Base-by-base conservation (phyloP, 2,113 vertebrate genomes). In the Antechinus flavipes region DNA sequence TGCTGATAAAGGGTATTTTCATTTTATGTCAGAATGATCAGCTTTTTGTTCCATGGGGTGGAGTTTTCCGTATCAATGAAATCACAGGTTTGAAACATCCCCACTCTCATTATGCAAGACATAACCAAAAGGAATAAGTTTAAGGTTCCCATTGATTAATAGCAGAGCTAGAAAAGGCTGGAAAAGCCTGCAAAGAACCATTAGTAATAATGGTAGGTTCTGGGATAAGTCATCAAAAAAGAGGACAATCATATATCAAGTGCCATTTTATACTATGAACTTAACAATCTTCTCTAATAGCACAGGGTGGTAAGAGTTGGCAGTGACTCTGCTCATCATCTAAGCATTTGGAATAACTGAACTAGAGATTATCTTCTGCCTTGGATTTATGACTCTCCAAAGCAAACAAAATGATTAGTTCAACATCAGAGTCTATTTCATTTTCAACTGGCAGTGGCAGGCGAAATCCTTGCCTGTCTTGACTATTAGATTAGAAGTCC, bases 401-500 rank as follows among this genome's bases (percentile, higher is more conserved):
- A 84, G 68, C 68, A 84, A 84, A 84, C 68, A 84, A 84, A 84
- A 84, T 84, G 68, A 84, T 84, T 19, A 11, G 68, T 84, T 84
- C 68, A 84, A 42, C n/a, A 84, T 84, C 68, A 84, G 68, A 84
- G n/a, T 84, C 68, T 84, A 84, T 84, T 84, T 84, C n/a, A 42
- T 84, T 84, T 84, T 84, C 35, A 84, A 84, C n/a, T 84, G 68
- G n/a, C 35, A 84, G n/a, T 84, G 68, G 68, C 68, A 42, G 68
- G 68, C 7, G 19, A 84, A 84, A 84, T 42, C 68, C 68, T 84
- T 42, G 68, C 68, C 68, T 84, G 68, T 84, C 68, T 23, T 84
- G 68, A 42, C 68, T 84, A 84, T 84, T 84, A 84, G 68, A 84
- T 84, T 84, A 84, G 68, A n/a, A 84, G 68, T 84, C 68, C 68